Conservation (phyloP, 2,113 vertebrate species). For the Callocephalon fimbriatum region DNA sequence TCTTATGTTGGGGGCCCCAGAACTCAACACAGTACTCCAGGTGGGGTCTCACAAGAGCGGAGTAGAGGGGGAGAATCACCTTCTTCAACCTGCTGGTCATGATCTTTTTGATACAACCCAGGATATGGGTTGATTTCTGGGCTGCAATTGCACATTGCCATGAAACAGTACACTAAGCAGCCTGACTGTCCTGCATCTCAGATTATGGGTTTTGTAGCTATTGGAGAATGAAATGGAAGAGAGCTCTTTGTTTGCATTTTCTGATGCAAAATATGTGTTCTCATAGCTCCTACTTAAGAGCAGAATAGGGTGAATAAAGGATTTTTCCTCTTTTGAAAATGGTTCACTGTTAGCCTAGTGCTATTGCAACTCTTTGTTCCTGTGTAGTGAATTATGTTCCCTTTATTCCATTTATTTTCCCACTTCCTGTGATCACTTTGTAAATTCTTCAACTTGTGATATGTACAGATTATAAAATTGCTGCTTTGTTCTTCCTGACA, state of each 20-base stretch:
- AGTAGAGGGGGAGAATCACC: neutral
- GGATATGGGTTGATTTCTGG: neutral
- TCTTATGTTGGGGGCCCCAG: neutral
- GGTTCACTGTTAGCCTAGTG: neutral
- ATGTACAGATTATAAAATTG: neutral
- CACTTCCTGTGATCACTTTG: neutral
- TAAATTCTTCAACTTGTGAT: neutral
- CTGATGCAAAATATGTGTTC: neutral
- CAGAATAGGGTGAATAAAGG: neutral
- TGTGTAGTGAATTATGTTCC: neutral
- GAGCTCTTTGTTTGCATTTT: neutral
- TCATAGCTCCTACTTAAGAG: neutral
- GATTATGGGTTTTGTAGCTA: neutral
- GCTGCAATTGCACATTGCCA: neutral
- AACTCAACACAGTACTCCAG: neutral
- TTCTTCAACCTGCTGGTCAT: neutral
- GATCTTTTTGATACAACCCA: neutral
- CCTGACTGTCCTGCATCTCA: neutral
- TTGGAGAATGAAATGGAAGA: neutral
- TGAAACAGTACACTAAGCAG: neutral
- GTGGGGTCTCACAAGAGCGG: neutral
- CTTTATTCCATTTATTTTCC: neutral
- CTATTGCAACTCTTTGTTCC: neutral
- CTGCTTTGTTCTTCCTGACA: neutral
- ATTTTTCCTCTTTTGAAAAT: neutral